Conservation (phyloP, 2,797 vertebrate species). For the Falco novaeseelandiae region DNA sequence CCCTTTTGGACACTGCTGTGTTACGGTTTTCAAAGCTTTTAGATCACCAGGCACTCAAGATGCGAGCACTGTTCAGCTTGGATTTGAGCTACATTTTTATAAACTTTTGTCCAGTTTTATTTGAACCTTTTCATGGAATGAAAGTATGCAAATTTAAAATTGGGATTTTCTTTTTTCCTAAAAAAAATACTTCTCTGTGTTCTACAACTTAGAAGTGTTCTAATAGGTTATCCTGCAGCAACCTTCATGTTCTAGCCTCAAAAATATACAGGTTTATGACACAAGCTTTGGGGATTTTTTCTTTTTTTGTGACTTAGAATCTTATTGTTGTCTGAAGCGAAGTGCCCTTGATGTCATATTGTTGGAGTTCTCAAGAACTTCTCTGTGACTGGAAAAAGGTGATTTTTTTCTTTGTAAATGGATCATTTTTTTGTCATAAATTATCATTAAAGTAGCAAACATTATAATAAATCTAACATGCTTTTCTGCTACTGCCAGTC, state of each 20-base stretch:
- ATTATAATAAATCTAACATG: background rate
- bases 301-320: background rate
- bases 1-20: background rate
- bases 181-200: background rate
- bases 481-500: background rate
- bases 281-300: background rate
- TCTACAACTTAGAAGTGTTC: background rate
- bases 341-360: background rate
- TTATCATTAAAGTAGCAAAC: background rate
- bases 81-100: background rate
- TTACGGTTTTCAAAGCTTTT: background rate
- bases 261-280: background rate
- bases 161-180: rapidly evolving
- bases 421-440: background rate
- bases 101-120: background rate
- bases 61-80: background rate
- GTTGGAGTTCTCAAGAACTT: background rate
- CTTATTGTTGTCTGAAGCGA: background rate
- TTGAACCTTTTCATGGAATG: background rate
- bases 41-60: background rate
- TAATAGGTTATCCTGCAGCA: background rate
- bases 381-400: background rate
- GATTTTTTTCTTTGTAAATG: background rate
- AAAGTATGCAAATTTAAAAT: background rate
- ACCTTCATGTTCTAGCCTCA: background rate